A percentile compares a stretch with the other conserved stretches of the same genome.
phyloP scores from a whole-genome alignment of 1,140 invertebrate genomes.

The Caenorhabditis briggsae region DNA sequence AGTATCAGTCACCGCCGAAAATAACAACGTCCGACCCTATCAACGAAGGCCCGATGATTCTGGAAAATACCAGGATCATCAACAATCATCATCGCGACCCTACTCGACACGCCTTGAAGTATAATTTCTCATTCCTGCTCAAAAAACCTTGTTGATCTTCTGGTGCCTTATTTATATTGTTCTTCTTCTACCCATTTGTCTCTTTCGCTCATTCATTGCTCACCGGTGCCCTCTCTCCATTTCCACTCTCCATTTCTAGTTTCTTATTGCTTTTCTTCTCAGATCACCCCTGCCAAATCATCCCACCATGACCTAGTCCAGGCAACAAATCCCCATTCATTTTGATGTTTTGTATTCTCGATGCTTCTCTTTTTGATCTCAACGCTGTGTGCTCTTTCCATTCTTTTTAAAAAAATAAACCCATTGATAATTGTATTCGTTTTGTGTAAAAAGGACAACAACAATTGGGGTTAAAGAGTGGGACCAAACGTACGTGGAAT shows the following conservation, averaged over 20 bases:
- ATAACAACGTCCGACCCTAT: slow-evolving; percentile 33
- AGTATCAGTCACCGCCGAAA: background rate
- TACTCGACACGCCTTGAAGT: slow-evolving; percentile 28
- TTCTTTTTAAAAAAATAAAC: background rate
- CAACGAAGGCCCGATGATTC: slow-evolving; percentile 40
- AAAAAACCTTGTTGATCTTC: background rate
- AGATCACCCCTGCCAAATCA: background rate
- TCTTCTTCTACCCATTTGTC: slow-evolving; percentile 2
- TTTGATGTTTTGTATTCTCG: slow-evolving; percentile 30
- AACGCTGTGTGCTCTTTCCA: slow-evolving; percentile 14
- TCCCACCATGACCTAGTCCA: slow-evolving; percentile 25
- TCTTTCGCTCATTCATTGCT: slow-evolving; percentile 38
- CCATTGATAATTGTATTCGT: no score
- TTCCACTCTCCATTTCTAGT: background rate
- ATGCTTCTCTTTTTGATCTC: slow-evolving; percentile 1
- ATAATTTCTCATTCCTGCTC: background rate
- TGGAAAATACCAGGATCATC: slow-evolving; percentile 5
- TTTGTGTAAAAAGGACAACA: no score
- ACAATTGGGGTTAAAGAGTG: background rate
- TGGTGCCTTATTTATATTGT: background rate
- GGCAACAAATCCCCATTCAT: background rate
- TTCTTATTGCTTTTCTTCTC: background rate
- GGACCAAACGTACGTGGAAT: background rate
- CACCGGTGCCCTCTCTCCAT: background rate
- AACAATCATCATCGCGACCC: background rate